These are phyloP conservation scores for Pelecanoides urinatrix DNA, from an alignment of 2,113 vertebrate species.

Conservation along the genomic window DNA sequence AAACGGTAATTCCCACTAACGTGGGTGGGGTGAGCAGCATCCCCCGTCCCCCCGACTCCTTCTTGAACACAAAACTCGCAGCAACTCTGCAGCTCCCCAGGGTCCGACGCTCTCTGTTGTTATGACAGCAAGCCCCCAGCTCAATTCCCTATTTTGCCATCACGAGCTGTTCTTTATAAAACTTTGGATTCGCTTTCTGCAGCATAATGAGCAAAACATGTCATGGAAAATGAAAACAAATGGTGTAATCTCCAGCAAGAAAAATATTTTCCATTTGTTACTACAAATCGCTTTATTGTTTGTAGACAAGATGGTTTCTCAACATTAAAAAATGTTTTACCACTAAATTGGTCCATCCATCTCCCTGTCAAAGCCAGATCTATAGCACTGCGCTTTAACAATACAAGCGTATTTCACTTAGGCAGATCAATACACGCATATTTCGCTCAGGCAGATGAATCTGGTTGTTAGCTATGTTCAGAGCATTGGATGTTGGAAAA, in stretches of 20 bases:
- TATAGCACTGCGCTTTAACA: neutral
- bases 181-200: neutral
- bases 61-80: neutral
- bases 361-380: neutral
- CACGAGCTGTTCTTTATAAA: neutral
- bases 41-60: neutral
- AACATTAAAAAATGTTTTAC: neutral
- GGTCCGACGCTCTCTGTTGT: neutral
- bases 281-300: neutral
- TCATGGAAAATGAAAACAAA: slow-evolving; percentile 27
- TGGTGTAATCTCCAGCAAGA: neutral
- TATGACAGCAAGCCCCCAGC: neutral
- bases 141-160: neutral
- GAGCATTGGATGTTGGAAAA: fast-evolving
- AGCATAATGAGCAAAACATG: slow-evolving; percentile 12
- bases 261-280: slow-evolving; percentile 7
- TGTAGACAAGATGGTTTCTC: slow-evolving; percentile 11
- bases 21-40: neutral
- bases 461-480: neutral
- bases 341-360: neutral
- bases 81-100: neutral
- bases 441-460: neutral
- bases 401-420: neutral
- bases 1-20: neutral
- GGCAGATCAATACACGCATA: neutral